Percentiles rank a stretch among this genome's conserved stretches.
Conservation (phyloP, 1,140 invertebrate species). For the Diorhabda sublineata region DNA sequence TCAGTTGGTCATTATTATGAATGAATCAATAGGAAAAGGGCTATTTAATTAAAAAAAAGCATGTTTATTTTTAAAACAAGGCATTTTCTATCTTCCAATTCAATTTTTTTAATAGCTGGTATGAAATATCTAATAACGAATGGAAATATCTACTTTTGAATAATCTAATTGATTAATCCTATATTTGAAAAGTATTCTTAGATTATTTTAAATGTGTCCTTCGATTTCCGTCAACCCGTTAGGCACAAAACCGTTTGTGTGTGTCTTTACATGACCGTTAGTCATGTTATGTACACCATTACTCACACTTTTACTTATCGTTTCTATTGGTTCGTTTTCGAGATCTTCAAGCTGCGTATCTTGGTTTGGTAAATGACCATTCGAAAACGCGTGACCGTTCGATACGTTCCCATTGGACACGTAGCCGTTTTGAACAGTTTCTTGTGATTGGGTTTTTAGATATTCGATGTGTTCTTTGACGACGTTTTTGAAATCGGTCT, state of each 20-base stretch:
- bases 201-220: constrained; percentile 34
- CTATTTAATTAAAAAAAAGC: too few relatives aligned
- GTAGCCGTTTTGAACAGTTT: constrained; percentile 9
- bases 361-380: constrained; percentile 33
- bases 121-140: too few relatives aligned
- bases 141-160: too few relatives aligned
- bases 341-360: constrained; percentile 38
- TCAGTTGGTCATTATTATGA: too few relatives aligned
- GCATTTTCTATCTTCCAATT: too few relatives aligned
- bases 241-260: constrained; percentile 13
- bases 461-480: constrained; percentile 62
- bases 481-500: constrained; percentile 67
- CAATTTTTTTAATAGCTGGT: too few relatives aligned
- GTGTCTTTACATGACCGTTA: constrained; percentile 21
- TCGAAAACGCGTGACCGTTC: constrained; percentile 19
- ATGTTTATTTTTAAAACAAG: too few relatives aligned
- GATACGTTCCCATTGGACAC: constrained; percentile 23
- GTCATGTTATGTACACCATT: constrained; percentile 45
- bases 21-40: too few relatives aligned
- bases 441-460: constrained; percentile 41
- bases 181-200: too few relatives aligned
- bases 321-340: constrained; percentile 37
- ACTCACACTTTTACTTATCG: constrained; percentile 36
- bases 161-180: too few relatives aligned
- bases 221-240: constrained; percentile 32